These are phyloP conservation scores for Brevimyrus niger DNA, from an alignment of 2,113 vertebrate species.

Conservation along the genomic window DNA sequence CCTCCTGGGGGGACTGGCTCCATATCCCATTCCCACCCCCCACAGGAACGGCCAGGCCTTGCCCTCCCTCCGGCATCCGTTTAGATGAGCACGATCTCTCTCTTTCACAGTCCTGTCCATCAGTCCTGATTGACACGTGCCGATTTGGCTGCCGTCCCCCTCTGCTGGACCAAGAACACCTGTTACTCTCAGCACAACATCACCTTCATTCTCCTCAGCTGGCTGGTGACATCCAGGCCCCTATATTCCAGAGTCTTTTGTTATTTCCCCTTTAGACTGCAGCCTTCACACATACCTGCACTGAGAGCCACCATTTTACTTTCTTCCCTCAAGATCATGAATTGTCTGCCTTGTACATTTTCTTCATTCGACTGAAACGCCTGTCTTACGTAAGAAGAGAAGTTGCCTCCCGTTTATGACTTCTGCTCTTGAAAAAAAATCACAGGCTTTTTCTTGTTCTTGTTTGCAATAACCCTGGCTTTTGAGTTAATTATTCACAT, in stretches of 20 bases:
- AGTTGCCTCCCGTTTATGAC: background rate
- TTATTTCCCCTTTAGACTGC: background rate
- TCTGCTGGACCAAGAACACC: background rate
- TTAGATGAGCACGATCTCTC: background rate
- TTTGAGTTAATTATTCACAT: constrained; percentile 3
- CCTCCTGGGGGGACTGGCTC: background rate
- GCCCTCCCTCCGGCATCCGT: background rate
- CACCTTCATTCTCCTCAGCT: background rate
- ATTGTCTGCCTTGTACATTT: background rate
- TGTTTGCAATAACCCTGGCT: background rate
- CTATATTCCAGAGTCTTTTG: background rate
- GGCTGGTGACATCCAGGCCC: background rate
- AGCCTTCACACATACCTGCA: background rate
- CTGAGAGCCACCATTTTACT: background rate
- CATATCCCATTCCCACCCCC: background rate
- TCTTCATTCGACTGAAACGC: background rate
- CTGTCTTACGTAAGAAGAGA: background rate
- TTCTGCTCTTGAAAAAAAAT: background rate
- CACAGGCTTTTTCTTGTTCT: background rate
- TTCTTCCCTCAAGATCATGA: background rate
- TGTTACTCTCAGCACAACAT: background rate
- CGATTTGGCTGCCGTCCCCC: background rate
- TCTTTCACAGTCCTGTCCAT: background rate
- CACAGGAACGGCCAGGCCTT: background rate
- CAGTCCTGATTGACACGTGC: background rate